Evolutionary conservation across 2,797 vertebrate species (phyloP).

Genomic region (Sebastolobus altivelis): DNA sequence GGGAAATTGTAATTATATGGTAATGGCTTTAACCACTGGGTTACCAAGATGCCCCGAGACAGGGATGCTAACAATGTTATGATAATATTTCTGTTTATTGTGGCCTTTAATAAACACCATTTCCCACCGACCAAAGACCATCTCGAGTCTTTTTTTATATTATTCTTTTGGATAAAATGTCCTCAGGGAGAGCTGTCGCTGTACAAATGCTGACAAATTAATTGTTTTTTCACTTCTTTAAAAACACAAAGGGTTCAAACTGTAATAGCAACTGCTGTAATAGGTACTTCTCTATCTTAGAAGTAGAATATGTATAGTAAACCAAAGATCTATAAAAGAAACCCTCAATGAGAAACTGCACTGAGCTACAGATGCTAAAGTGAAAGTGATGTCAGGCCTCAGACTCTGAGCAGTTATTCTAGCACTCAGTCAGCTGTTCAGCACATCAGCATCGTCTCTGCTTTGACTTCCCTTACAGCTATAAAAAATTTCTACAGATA

Average conservation of each 20-base stretch:
- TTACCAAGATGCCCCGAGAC: background rate
- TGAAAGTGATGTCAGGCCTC: slow-evolving; percentile 2
- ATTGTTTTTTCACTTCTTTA: background rate
- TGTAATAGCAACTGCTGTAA: background rate
- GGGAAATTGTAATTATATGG: background rate
- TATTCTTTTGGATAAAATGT: too few relatives aligned
- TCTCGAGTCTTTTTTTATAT: background rate
- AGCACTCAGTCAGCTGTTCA: slow-evolving; percentile 10
- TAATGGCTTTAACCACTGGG: background rate
- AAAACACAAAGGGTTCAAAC: background rate
- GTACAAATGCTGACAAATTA: background rate
- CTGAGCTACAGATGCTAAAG: background rate
- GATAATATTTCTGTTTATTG: background rate
- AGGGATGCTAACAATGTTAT: background rate
- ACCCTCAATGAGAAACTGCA: background rate
- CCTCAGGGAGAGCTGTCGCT: too few relatives aligned
- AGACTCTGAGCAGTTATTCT: background rate
- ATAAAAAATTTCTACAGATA: slow-evolving; percentile 50
- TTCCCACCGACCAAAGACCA: background rate
- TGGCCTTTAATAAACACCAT: background rate
- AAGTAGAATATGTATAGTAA: background rate
- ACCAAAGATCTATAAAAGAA: background rate
- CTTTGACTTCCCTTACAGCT: slow-evolving; percentile 15
- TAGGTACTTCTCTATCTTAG: background rate
- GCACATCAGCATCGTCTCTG: slow-evolving; percentile 8